Base-by-base conservation (phyloP, 2,113 vertebrate genomes). In the Triplophysa siluroides region DNA sequence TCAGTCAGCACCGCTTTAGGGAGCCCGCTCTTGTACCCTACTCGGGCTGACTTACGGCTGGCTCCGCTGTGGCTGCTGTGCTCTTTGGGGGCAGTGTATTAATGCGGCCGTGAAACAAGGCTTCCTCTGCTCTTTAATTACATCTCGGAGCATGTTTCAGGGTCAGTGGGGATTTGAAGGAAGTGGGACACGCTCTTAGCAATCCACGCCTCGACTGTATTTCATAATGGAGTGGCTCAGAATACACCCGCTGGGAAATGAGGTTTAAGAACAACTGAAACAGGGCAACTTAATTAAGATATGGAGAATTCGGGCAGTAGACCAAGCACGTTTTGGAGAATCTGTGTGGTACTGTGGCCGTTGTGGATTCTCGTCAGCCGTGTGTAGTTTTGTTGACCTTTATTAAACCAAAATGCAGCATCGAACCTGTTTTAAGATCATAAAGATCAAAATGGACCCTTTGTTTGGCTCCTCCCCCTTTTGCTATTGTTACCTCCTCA, bases 301-400 rank as follows among this genome's bases (percentile, higher is more conserved):
- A 19, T 52, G 64, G 50, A 80, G 70, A 81, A 83, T 9, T 79
- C 38, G 82, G 79, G 76, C 74, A 86, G 79, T 75, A 77, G 79
- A 68, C 60, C 66, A 41, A 62, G 76, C 64, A 29, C 12, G 7
- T 68, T 45, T 54, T 26, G 12, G 18, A 41, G 65, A 26, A 9
- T 13, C 4, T 41, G 11, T 23, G 16, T 26, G 24, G 21, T 45
- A 24, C 1, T 21, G 21, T 21, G n/a, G 21, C 41, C 21, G 58
- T 29, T 80, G 38, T 70, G 23, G 54, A 21, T 60, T 72, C 14
- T 3, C 1, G 2, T 21, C 70, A 4, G 38, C 8, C 19, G 4
- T 18, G 0, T 24, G 16, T 26, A 26, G 14, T 19, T 19, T 24
- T 66, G 24, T 43, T 56, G 23, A 19, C 12, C 50, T 58, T 10